Percentiles rank a stretch among this genome's conserved stretches.
Conservation (phyloP, 2,888 invertebrate species). For the Leucophenga montana region DNA sequence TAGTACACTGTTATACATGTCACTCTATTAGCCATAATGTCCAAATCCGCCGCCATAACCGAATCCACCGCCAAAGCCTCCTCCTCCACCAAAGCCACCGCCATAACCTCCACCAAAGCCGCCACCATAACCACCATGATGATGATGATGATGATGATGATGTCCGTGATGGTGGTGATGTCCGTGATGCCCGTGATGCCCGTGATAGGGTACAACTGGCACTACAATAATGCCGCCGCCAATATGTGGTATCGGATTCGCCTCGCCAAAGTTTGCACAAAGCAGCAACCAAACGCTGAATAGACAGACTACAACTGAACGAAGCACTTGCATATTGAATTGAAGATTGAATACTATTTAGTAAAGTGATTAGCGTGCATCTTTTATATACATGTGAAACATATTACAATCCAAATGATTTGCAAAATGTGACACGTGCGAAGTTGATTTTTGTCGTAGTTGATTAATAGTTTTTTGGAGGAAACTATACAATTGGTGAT, state of each 20-base stretch:
- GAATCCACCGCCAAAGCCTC: constrained; percentile 5
- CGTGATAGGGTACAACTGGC: constrained; percentile 34
- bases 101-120: constrained; percentile 28
- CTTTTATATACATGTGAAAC: constrained; percentile 17
- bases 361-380: not conserved
- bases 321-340: constrained; percentile 42
- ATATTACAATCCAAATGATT: constrained; percentile 2
- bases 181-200: constrained; percentile 34
- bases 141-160: constrained; percentile 28
- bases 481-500: too few species aligned
- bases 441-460: too few species aligned
- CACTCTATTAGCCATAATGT: not conserved
- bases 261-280: constrained; percentile 31
- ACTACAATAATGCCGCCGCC: constrained; percentile 33
- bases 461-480: too few species aligned
- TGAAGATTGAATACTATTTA: constrained; percentile 1
- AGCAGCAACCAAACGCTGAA: constrained; percentile 19
- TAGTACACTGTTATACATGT: not conserved
- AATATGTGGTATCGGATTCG: constrained; percentile 37
- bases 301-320: not conserved
- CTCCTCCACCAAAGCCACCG: constrained; percentile 19
- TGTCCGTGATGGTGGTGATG: constrained; percentile 31
- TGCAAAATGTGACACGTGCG: constrained; percentile 6
- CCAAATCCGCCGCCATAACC: not conserved
- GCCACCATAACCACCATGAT: constrained; percentile 27